Base-by-base conservation (phyloP, 2,888 invertebrate species). In the Geotrupes spiniger region DNA sequence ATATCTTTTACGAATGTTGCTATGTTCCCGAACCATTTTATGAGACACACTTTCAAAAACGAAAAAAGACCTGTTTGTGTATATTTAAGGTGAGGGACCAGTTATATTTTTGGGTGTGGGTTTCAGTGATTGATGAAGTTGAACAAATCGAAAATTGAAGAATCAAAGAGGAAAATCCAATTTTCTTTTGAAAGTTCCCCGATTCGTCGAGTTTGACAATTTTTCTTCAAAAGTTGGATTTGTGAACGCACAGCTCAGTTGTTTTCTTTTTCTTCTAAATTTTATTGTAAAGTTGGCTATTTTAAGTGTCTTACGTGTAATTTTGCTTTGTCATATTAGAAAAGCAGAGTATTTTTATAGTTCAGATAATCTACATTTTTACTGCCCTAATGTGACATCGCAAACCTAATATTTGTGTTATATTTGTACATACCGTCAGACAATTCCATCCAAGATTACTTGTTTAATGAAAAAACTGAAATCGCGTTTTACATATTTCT, bases 361-460 rank as follows among this genome's bases (percentile, higher is more conserved):
- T 21, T 21, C 21, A 21, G 21, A 21, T 6, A 21, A 4, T 21
- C 6, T 4, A 21, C 21, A 21, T 21, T 21, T 21, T 21, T 21
- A 21, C 21, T 21, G 21, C 3, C 3, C 21, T 21, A 21, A 21
- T 21, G 6, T 21, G 21, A 21, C 4, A 21, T 21, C 21, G 21
- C 6, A 21, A 21, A 21, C 4, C 33, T 8, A 33, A 33, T 2
- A 6, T 33, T 33, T 33, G 14, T 14, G 33, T 33, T 42, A 46
- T 51, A 53, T 28, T 49, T 51, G 56, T 56, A 56, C 41, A 49
- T 56, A 41, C 51, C 54, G 54, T 56, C 52, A 52, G 42, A 48
- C 39, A 52, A 56, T 51, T 56, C 56, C 56, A 54, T 56, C 56
- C 56, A 56, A 44, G 21, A 21, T 4, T 21, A 21, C 21, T 21